Conservation (phyloP, 2,797 vertebrate species). For the Aplochiton taeniatus region DNA sequence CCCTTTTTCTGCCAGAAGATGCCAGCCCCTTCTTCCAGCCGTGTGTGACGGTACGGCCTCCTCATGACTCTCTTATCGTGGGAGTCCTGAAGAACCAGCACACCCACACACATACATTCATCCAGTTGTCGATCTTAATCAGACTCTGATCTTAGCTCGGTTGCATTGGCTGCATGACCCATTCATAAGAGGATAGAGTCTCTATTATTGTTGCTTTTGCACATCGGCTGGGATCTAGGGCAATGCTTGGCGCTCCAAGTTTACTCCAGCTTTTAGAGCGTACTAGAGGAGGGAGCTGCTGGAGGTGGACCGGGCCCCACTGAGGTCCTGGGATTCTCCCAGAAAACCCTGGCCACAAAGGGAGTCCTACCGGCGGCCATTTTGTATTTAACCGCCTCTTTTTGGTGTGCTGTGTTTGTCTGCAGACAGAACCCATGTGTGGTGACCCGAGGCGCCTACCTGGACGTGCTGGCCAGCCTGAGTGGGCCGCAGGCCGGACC, state of each 20-base stretch:
- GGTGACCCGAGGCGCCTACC: conserved; percentile 87
- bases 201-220: not conserved
- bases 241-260: not conserved
- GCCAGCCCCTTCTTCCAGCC: too few relatives aligned
- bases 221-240: not conserved
- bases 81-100: too few relatives aligned
- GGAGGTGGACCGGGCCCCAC: too few relatives aligned
- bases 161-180: not conserved
- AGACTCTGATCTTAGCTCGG: too few relatives aligned
- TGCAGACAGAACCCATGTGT: conserved; percentile 85
- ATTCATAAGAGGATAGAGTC: not conserved
- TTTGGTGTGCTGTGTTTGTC: conserved; percentile 34
- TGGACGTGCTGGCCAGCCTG: conserved; percentile 83
- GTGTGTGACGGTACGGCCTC: too few relatives aligned
- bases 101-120: too few relatives aligned
- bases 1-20: too few relatives aligned
- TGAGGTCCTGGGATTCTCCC: not conserved
- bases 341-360: not conserved
- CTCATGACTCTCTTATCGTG: too few relatives aligned
- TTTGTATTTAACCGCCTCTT: not conserved
- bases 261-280: not conserved
- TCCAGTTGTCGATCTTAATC: too few relatives aligned
- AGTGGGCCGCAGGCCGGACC: conserved; percentile 60
- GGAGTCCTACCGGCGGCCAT: not conserved
- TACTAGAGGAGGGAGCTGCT: too few relatives aligned